Evolutionary conservation across 2,113 vertebrate species (phyloP).

Genomic region (Bambusicola thoracicus): DNA sequence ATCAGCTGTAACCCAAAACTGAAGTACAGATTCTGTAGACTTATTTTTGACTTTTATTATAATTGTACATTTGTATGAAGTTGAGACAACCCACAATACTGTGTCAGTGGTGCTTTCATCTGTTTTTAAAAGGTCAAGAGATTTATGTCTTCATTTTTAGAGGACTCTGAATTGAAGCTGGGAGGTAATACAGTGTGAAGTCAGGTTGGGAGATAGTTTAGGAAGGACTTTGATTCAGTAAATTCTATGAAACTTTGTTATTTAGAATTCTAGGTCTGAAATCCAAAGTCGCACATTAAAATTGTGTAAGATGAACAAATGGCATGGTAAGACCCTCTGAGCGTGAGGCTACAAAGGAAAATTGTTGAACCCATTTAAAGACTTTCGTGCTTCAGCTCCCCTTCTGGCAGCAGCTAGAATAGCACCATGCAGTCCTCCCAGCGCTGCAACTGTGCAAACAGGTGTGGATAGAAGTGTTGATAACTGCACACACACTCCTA

Average conservation of each 20-base stretch:
- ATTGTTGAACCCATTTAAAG: not conserved
- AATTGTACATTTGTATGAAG: not conserved
- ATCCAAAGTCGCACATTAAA: slow-evolving; percentile 3
- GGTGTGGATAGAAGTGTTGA: not conserved
- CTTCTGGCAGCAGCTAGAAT: not conserved
- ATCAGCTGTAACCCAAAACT: not conserved
- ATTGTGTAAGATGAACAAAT: not conserved
- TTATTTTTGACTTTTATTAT: slow-evolving; percentile 6
- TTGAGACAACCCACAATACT: not conserved
- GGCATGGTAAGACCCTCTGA: not conserved
- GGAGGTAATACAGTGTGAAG: too few relatives aligned
- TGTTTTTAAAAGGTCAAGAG: slow-evolving; percentile 10
- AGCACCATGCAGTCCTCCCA: not conserved
- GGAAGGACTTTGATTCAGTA: not conserved
- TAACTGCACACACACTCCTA: slow-evolving; percentile 3
- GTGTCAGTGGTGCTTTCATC: not conserved
- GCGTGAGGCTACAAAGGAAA: not conserved
- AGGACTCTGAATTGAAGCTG: not conserved
- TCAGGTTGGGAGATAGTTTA: not conserved
- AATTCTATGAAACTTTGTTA: not conserved
- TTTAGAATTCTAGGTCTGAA: not conserved
- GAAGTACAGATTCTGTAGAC: not conserved
- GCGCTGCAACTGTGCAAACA: not conserved
- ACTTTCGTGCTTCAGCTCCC: slow-evolving; percentile 8
- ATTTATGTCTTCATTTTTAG: not conserved